A percentile compares a stretch with the other conserved stretches of the same genome.
phyloP scores from a whole-genome alignment of 2,797 vertebrate genomes.

The Buphagus erythrorhynchus region DNA sequence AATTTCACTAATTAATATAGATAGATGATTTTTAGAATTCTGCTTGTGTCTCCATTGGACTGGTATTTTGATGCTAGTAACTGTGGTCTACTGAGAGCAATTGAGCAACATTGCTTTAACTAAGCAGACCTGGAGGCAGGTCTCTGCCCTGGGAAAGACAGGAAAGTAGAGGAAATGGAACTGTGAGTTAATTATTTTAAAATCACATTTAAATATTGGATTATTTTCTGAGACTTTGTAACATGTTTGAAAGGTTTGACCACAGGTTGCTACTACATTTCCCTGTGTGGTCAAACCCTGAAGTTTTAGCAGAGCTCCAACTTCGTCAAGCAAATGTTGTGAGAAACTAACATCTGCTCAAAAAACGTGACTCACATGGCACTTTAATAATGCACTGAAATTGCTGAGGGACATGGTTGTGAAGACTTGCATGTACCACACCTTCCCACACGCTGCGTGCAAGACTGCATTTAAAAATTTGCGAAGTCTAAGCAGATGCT shows the following conservation, averaged over 20 bases:
- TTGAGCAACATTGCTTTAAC: background rate
- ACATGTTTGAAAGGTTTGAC: background rate
- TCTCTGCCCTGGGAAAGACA: background rate
- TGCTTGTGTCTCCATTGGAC: background rate
- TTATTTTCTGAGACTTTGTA: background rate
- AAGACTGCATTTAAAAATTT: constrained; percentile 28
- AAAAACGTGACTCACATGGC: background rate
- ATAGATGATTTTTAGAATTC: background rate
- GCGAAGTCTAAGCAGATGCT: constrained; percentile 57
- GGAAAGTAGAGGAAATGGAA: background rate
- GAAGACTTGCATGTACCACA: background rate
- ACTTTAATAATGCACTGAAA: background rate
- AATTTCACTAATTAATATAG: background rate
- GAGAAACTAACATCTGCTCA: background rate
- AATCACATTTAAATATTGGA: background rate
- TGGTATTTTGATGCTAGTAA: background rate
- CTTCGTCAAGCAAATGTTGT: background rate
- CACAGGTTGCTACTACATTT: background rate
- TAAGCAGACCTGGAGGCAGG: background rate
- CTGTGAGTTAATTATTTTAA: background rate
- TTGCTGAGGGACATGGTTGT: background rate
- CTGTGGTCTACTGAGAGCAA: background rate
- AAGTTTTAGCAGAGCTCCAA: background rate
- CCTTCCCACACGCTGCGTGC: background rate
- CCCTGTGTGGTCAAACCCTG: background rate